Conservation (phyloP, 2,888 invertebrate species). For the Drosophila pseudotalamancana region DNA sequence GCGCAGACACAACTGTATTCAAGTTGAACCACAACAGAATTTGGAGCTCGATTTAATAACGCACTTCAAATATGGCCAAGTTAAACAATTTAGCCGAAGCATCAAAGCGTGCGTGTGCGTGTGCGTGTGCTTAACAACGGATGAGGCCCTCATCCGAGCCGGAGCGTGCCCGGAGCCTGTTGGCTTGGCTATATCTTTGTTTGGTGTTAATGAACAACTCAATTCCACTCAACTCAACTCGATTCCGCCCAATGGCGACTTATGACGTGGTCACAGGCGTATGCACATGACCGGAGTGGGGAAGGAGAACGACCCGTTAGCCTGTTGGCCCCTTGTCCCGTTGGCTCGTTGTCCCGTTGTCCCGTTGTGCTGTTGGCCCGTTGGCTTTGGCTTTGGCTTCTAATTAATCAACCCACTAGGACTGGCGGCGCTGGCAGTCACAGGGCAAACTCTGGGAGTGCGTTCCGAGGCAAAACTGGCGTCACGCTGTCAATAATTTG, state of each 20-base stretch:
- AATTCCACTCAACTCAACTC: conserved; percentile 25
- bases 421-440: conserved; percentile 19
- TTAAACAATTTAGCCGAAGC: conserved; percentile 20
- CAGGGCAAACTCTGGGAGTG: conserved; percentile 14
- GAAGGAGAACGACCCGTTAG: background rate
- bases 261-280: conserved; percentile 39
- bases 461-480: conserved; percentile 21
- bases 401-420: conserved; percentile 68
- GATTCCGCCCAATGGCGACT: conserved; percentile 44
- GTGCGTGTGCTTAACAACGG: conserved; percentile 8
- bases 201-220: conserved; percentile 53
- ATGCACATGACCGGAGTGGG: conserved; percentile 4
- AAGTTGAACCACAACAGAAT: too few relatives aligned
- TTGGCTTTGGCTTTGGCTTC: conserved; percentile 54
- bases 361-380: conserved; percentile 2
- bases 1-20: too few relatives aligned
- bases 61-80: conserved; percentile 1
- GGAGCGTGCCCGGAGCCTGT: conserved; percentile 5
- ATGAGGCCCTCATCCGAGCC: conserved; percentile 6
- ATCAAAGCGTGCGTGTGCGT: conserved; percentile 12
- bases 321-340: too few relatives aligned
- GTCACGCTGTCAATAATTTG: conserved; percentile 74
- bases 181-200: conserved; percentile 20
- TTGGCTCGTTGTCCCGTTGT: too few relatives aligned
- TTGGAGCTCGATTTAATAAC: conserved; percentile 5